These are phyloP conservation scores for Sturmia bella DNA, from an alignment of 2,888 invertebrate species.

Conservation along the genomic window DNA sequence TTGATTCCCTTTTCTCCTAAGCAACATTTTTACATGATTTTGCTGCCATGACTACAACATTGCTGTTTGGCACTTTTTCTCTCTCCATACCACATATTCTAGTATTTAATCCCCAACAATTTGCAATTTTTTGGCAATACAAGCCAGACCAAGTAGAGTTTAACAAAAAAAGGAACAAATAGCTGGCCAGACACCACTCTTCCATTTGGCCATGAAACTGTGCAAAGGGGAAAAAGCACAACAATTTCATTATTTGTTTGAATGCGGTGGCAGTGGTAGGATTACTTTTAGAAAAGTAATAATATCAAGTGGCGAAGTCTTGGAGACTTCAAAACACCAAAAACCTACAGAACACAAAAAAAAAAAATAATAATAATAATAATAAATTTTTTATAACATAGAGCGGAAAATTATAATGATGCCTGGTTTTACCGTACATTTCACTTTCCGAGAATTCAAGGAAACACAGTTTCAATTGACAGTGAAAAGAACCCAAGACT, in stretches of 20 bases:
- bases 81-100: neutral
- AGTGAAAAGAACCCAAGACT: too few species aligned
- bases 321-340: neutral
- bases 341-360: too few species aligned
- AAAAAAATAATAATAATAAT: too few species aligned
- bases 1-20: constrained; percentile 25
- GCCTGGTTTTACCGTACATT: too few species aligned
- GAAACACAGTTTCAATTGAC: too few species aligned
- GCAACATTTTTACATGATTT: constrained; percentile 47
- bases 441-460: too few species aligned
- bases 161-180: constrained; percentile 44
- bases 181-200: constrained; percentile 20
- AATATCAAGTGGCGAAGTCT: constrained; percentile 55
- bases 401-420: too few species aligned
- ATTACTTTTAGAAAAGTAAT: constrained; percentile 42
- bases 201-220: constrained; percentile 4
- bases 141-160: constrained; percentile 66
- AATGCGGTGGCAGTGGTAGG: constrained; percentile 9
- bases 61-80: constrained; percentile 9
- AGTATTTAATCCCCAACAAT: constrained; percentile 75
- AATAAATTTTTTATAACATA: too few species aligned
- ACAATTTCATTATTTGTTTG: constrained; percentile 34
- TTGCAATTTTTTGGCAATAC: constrained; percentile 81
- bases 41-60: constrained; percentile 27
- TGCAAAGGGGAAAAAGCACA: neutral